These are phyloP conservation scores for Lateolabrax maculatus DNA, from an alignment of 2,797 vertebrate genomes.

Conservation along the genomic window DNA sequence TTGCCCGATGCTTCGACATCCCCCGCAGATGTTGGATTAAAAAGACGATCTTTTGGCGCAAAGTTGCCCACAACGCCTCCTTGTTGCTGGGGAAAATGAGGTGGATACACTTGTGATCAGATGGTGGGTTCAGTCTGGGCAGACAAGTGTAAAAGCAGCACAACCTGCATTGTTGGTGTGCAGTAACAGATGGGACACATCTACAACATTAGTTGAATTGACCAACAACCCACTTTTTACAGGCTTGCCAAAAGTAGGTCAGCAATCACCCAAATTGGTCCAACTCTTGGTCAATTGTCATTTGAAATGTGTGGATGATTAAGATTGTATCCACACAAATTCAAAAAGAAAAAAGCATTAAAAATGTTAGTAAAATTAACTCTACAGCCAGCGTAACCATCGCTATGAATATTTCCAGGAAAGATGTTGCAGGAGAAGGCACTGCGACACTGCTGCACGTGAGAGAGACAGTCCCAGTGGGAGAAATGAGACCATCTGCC, in stretches of 20 bases:
- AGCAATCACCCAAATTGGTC: conserved; percentile 30
- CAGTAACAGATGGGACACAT: conserved; percentile 20
- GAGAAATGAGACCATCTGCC: conserved; percentile 84
- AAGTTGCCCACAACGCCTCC: neutral
- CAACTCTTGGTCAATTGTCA: conserved; percentile 1
- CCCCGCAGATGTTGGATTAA: neutral
- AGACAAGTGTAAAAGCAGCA: neutral
- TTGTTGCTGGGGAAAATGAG: neutral
- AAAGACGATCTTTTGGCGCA: neutral
- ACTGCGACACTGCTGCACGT: conserved; percentile 47
- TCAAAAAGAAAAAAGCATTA: neutral
- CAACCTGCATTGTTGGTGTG: conserved; percentile 7
- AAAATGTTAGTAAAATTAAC: conserved; percentile 18
- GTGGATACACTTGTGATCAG: neutral
- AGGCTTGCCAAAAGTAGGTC: conserved; percentile 53
- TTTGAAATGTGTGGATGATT: neutral
- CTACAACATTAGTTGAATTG: conserved; percentile 30
- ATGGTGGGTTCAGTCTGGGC: neutral
- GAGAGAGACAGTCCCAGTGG: conserved; percentile 68
- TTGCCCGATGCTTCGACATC: neutral
- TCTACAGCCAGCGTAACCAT: neutral
- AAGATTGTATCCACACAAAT: neutral
- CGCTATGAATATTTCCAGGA: neutral
- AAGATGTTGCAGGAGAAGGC: conserved; percentile 24
- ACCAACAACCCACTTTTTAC: conserved; percentile 41